A percentile compares a stretch with the other conserved stretches of the same genome.
phyloP scores from a whole-genome alignment of 92 coral and sea anemone species.

The Diadumene lineata region DNA sequence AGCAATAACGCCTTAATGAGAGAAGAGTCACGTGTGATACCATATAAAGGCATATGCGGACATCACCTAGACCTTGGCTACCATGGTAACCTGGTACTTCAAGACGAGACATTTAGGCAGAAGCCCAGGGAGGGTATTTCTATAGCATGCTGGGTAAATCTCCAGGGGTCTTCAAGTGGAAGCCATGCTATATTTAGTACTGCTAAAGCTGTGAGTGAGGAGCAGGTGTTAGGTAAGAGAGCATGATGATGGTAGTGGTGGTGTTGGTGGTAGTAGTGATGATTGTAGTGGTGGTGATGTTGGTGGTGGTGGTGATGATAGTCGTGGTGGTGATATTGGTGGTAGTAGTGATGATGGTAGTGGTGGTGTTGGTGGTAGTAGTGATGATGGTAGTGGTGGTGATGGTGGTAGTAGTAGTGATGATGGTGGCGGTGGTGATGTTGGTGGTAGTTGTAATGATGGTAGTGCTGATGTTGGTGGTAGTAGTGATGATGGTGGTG shows the following conservation, averaged over 20 bases:
- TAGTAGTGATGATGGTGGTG: neutral
- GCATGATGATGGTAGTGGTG: neutral
- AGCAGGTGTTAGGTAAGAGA: slow-evolving; percentile 69
- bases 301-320: neutral
- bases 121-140: slow-evolving; percentile 86
- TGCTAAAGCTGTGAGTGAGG: slow-evolving; percentile 62
- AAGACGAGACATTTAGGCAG: slow-evolving; percentile 80
- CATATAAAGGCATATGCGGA: slow-evolving; percentile 79
- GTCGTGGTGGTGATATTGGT: neutral
- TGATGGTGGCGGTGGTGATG: neutral
- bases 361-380: neutral
- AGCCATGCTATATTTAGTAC: slow-evolving; percentile 93
- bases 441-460: neutral
- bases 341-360: neutral
- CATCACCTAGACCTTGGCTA: slow-evolving; percentile 75
- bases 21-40: slow-evolving; percentile 68
- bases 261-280: neutral
- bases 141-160: slow-evolving; percentile 83
- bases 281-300: neutral
- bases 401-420: neutral
- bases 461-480: neutral
- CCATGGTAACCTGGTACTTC: slow-evolving; percentile 78
- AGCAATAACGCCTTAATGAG: slow-evolving; percentile 94
- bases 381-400: neutral
- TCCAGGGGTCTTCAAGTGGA: slow-evolving; percentile 68